Evolutionary conservation across 2,888 invertebrate species (phyloP).

Genomic region (Lutraria lutraria): DNA sequence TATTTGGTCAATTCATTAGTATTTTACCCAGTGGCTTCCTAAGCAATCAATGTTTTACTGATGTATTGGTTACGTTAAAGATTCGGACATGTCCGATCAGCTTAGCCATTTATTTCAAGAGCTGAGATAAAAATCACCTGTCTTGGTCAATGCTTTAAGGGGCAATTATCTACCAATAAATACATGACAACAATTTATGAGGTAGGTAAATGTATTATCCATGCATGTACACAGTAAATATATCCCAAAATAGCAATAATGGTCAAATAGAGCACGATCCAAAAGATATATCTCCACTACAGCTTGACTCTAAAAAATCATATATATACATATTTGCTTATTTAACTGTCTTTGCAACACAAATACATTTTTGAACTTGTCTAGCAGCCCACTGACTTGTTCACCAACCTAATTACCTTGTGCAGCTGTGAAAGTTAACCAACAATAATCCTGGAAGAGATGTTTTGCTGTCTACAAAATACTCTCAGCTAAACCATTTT

Average conservation of each 20-base stretch:
- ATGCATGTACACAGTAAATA: too few species aligned
- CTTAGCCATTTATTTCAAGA: background rate
- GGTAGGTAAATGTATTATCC: too few species aligned
- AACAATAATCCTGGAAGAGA: background rate
- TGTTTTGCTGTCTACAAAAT: background rate
- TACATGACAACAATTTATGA: background rate
- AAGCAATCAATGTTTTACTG: background rate
- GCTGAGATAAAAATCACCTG: background rate
- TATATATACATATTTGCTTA: background rate
- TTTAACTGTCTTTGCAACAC: background rate
- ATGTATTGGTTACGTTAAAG: background rate
- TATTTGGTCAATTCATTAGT: background rate
- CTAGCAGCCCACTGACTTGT: background rate
- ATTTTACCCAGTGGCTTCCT: conserved; percentile 8
- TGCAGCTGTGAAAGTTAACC: background rate
- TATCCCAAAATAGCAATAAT: too few species aligned
- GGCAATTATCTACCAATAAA: background rate
- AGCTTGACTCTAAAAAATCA: background rate
- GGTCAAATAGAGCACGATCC: too few species aligned
- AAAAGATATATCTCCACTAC: background rate
- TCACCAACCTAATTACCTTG: background rate
- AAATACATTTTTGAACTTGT: background rate
- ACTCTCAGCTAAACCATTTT: background rate
- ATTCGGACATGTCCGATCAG: background rate
- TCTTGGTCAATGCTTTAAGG: background rate